Conservation (phyloP, 1,140 invertebrate species). For the Drosophila tristis region DNA sequence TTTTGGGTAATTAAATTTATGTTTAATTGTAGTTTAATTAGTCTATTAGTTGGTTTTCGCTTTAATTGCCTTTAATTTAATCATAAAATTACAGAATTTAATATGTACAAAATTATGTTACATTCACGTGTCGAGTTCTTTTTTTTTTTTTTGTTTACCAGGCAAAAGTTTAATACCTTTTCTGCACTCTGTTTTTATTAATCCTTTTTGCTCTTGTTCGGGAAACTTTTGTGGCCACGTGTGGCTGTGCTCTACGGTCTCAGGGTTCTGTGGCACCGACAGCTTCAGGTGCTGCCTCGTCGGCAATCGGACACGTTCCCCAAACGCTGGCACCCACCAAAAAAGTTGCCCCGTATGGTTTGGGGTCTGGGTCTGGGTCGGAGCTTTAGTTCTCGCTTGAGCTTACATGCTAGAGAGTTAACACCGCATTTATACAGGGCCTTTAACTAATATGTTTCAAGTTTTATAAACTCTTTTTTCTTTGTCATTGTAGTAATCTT, state of each 20-base stretch:
- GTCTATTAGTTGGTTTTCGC: conserved; percentile 68
- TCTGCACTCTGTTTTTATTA: conserved; percentile 16
- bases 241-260: conserved; percentile 15
- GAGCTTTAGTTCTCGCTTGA: conserved; percentile 22
- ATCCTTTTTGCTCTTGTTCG: conserved; percentile 6
- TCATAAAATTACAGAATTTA: conserved; percentile 69
- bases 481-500: conserved; percentile 37
- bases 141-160: conserved; percentile 47
- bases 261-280: conserved; percentile 1
- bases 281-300: conserved; percentile 52
- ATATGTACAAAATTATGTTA: conserved; percentile 81
- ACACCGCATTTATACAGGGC: conserved; percentile 69
- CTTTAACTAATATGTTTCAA: conserved; percentile 59
- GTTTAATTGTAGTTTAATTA: conserved; percentile 72
- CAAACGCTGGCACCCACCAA: conserved; percentile 23
- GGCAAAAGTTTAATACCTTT: conserved; percentile 60
- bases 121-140: conserved; percentile 38
- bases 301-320: conserved; percentile 59
- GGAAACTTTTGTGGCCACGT: conserved; percentile 45
- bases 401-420: conserved; percentile 72
- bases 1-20: conserved; percentile 51
- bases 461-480: conserved; percentile 71
- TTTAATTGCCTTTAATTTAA: conserved; percentile 43
- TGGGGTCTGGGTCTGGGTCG: conserved; percentile 16
- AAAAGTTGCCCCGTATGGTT: conserved; percentile 33